Evolutionary conservation across 2,888 invertebrate genomes (phyloP), one percentile per base, ranked within the genome.

Genomic region (Boloria euphrosyne): DNA sequence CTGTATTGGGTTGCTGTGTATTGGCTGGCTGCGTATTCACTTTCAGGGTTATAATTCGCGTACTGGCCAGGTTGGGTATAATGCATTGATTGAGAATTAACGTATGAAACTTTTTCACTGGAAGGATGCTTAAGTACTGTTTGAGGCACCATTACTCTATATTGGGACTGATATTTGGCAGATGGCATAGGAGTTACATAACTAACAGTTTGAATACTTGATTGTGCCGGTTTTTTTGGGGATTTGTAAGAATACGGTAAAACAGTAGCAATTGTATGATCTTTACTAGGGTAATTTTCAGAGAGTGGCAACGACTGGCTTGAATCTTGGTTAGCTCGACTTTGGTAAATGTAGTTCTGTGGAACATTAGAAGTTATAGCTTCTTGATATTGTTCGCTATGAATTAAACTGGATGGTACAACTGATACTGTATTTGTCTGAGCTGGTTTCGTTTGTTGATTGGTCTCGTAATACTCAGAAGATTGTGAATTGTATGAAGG

Each of bases 221-320:
- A 80, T 17, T 78, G 75, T 18, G 76, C 78, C 31, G 82, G 82
- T 54, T 75, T 78, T 46, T 72, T 73, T 3, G 74, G 74, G 27
- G 78, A 73, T 58, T 84, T 84, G 68, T 89, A 87, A 63, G 83
- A 83, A 14, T 82, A 76, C 3, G 92, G 90, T 55, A 88, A 78
- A 49, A 93, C 93, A 54, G 94, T 89, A 0, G 94, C 94, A 73
- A 91, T 87, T 0, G 94, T 94, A 69, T 94, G 94, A 55, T 91
- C 90, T 69, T 92, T 89, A 71, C 90, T 93, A 0, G 94, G 94
- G 75, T 93, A 94, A 73, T 94, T 94, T 78, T 94, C 94, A 18
- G 91, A 85, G 2, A 93, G 87, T 1, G 88, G 76, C 27, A 93
- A 74, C 14, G 81, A 80, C 50, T 84, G 78, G 31, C 79, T 76